Conservation (phyloP, 2,113 vertebrate genomes). For the Spilogale gracilis region DNA sequence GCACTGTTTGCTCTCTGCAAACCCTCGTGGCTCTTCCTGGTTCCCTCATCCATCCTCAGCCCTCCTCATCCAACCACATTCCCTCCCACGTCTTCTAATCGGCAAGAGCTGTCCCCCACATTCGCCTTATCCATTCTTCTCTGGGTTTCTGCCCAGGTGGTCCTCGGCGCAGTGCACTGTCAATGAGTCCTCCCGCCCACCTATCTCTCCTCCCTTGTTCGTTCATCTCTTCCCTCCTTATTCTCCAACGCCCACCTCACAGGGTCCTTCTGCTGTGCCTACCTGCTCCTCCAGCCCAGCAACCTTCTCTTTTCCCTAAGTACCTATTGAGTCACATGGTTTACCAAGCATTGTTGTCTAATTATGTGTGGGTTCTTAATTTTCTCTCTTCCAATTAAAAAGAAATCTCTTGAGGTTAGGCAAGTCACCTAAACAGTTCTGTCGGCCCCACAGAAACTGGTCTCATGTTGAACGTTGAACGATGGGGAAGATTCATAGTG, state of each 20-base stretch:
- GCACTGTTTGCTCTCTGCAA: background rate
- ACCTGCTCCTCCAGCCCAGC: background rate
- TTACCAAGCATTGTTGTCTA: background rate
- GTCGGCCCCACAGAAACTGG: background rate
- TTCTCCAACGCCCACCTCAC: background rate
- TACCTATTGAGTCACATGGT: background rate
- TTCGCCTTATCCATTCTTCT: too few species aligned
- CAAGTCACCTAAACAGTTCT: background rate
- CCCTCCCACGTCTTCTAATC: background rate
- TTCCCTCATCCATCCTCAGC: background rate
- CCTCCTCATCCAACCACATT: background rate
- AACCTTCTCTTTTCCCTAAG: background rate
- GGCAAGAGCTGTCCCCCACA: rapidly evolving
- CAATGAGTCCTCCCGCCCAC: rapidly evolving
- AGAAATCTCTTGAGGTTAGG: background rate
- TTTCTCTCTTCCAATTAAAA: background rate
- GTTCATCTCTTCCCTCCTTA: background rate
- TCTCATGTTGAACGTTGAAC: background rate
- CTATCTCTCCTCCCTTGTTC: background rate
- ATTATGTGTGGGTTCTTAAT: background rate
- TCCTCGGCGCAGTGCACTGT: background rate
- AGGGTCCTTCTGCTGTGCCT: background rate
- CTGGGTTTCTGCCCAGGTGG: background rate
- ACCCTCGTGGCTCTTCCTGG: background rate
- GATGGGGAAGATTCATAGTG: background rate